A percentile compares a stretch with the other conserved stretches of the same genome.
Evolutionary conservation across 2,113 vertebrate species (phyloP).

Genomic region (Urocolius indicus): DNA sequence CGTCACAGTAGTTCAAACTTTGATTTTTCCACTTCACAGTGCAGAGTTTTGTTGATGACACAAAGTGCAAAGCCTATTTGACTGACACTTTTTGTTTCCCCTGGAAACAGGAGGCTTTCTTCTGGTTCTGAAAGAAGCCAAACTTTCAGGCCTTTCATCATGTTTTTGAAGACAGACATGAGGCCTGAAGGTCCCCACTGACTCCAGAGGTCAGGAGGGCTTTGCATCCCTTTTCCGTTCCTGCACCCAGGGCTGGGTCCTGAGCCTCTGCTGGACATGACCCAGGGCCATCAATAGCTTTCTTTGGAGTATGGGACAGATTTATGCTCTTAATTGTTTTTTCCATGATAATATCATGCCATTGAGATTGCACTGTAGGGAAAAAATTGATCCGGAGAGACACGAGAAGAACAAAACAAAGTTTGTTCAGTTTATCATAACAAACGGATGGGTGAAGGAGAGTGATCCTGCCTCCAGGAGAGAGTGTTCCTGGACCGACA

Average conservation of each 20-base stretch:
- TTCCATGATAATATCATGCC: not conserved
- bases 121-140: not conserved
- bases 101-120: not conserved
- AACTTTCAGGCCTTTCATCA: no score
- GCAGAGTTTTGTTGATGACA: not conserved
- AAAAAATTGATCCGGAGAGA: not conserved
- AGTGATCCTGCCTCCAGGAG: not conserved
- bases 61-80: not conserved
- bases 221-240: not conserved
- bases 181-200: fast-evolving
- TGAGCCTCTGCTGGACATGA: fast-evolving
- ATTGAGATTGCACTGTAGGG: fast-evolving
- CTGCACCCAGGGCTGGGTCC: not conserved
- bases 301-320: not conserved
- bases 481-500: not conserved
- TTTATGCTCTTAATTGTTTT: not conserved
- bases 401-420: fast-evolving
- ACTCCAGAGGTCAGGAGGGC: not conserved
- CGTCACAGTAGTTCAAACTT: not conserved
- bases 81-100: not conserved
- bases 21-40: not conserved
- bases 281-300: fast-evolving
- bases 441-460: not conserved
- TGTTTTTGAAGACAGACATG: fast-evolving
- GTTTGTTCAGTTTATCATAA: not conserved